A percentile compares a stretch with the other conserved stretches of the same genome.
These are phyloP conservation scores for Neosalanx taihuensis DNA, from an alignment of 2,797 vertebrate genomes.

Conservation along the genomic window DNA sequence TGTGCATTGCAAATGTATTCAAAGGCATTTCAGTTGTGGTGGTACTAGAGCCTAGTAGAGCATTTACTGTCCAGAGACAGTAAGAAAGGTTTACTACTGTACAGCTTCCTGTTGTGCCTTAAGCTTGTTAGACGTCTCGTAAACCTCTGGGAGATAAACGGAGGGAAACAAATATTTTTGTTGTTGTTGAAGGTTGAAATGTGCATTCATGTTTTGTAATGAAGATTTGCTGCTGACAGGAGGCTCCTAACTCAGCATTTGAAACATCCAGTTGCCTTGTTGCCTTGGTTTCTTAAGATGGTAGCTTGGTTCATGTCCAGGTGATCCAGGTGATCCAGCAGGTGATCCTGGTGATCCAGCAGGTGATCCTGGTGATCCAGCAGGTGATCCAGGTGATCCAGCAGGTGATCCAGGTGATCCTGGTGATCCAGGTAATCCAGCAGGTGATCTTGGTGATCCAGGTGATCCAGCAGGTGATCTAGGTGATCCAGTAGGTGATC, in stretches of 20 bases:
- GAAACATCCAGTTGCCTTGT: neutral
- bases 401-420: no score
- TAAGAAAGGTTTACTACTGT: neutral
- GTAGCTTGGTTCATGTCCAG: neutral
- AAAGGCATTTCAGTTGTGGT: slow-evolving; percentile 9
- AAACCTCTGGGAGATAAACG: neutral
- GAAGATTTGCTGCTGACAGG: no score
- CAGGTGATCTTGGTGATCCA: no score
- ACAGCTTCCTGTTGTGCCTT: neutral
- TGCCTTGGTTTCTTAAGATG: neutral
- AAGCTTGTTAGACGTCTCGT: neutral
- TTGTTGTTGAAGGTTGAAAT: no score
- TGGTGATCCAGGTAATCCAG: no score
- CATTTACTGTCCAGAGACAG: neutral
- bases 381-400: no score
- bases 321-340: neutral
- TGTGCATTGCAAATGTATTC: slow-evolving; percentile 7
- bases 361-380: no score
- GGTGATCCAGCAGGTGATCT: no score
- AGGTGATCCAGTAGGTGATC: no score
- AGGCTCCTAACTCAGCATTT: neutral
- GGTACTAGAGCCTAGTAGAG: neutral
- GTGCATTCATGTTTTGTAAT: no score
- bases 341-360: no score
- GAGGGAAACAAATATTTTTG: no score